A percentile compares a stretch with the other conserved stretches of the same genome.
These are phyloP conservation scores for Drosophila parthenogenetica DNA, from an alignment of 2,888 invertebrate species.

Conservation along the genomic window DNA sequence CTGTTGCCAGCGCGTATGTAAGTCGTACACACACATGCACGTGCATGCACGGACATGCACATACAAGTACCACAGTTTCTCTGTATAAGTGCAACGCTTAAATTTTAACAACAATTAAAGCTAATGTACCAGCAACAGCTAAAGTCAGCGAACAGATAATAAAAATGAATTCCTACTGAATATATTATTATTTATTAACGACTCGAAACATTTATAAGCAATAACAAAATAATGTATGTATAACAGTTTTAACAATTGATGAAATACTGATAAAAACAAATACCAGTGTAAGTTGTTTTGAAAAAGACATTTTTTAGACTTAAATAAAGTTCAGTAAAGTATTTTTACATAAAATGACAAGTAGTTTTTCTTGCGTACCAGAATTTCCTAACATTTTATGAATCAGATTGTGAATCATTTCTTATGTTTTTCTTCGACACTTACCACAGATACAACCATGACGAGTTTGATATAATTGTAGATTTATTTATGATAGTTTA, in stretches of 20 bases:
- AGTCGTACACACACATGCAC: not conserved
- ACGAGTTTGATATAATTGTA: not conserved
- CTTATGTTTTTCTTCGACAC: not conserved
- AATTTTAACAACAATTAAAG: conserved; percentile 36
- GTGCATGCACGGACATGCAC: conserved; percentile 9
- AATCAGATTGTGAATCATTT: conserved; percentile 1
- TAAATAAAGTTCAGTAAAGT: not conserved
- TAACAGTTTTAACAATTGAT: no score
- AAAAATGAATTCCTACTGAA: conserved; percentile 20
- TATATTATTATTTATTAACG: conserved; percentile 23
- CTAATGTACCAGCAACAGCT: conserved; percentile 29
- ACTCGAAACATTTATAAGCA: conserved; percentile 9
- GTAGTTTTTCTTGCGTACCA: not conserved
- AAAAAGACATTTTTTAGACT: no score
- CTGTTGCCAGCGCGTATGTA: conserved; percentile 43
- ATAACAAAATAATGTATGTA: conserved; percentile 5
- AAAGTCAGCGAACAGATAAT: conserved; percentile 28
- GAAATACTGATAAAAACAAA: no score
- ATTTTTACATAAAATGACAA: not conserved
- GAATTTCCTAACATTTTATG: not conserved
- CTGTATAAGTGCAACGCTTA: conserved; percentile 40
- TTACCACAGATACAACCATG: not conserved
- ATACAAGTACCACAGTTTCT: no score
- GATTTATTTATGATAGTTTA: not conserved
- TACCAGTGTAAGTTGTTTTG: no score